Evolutionary conservation across 2,113 vertebrate genomes (phyloP).

Genomic region (Saguinus midas): DNA sequence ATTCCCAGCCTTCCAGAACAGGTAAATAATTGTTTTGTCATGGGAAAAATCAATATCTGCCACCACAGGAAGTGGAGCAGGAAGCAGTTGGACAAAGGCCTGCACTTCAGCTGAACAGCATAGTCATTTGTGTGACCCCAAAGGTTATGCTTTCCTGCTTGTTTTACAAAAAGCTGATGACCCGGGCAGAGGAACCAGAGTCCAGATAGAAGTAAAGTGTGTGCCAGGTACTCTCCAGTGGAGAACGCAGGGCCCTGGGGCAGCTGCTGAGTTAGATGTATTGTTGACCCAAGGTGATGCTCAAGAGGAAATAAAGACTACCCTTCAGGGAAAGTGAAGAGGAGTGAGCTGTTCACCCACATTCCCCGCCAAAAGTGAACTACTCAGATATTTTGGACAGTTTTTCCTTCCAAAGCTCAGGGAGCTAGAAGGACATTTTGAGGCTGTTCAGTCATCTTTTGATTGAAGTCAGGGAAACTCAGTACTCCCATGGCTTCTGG

Average conservation of each 20-base stretch:
- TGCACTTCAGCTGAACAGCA: background rate
- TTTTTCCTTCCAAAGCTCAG: background rate
- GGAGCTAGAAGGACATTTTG: background rate
- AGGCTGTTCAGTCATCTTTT: background rate
- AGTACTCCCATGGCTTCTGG: background rate
- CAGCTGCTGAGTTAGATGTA: rapidly evolving
- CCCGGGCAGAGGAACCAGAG: background rate
- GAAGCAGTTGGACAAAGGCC: background rate
- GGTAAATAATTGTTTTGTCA: constrained; percentile 36
- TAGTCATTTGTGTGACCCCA: background rate
- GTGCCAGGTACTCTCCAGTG: constrained; percentile 1
- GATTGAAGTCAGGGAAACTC: background rate
- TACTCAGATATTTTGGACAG: background rate
- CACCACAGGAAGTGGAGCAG: background rate
- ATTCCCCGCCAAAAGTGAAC: rapidly evolving
- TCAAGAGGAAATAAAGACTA: background rate
- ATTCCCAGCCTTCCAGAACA: background rate
- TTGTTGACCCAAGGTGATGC: background rate
- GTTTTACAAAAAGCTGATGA: constrained; percentile 2
- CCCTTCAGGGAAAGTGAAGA: background rate
- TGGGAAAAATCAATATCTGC: constrained; percentile 45
- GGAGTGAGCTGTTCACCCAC: background rate
- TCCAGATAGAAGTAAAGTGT: background rate
- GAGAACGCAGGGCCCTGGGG: rapidly evolving
- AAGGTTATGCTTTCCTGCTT: background rate